A percentile compares a stretch with the other conserved stretches of the same genome.
Evolutionary conservation across 2,113 vertebrate genomes (phyloP).

Genomic region (Pelobates fuscus): DNA sequence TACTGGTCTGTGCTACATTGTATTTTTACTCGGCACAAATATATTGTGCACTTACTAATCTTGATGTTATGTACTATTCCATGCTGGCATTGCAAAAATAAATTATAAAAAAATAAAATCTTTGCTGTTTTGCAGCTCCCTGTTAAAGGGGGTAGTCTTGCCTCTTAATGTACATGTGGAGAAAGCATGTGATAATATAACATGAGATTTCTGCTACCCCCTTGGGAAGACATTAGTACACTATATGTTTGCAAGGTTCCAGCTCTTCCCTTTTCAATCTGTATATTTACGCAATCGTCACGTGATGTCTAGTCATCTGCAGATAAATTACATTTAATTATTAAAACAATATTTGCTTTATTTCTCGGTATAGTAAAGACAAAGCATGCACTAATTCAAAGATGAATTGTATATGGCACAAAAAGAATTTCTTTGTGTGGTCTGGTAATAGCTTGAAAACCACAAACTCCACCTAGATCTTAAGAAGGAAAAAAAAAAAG

Average conservation of each 20-base stretch:
- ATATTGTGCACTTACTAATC: too few species aligned
- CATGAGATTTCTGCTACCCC: too few species aligned
- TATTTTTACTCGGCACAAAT: too few species aligned
- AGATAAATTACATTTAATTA: constrained; percentile 49
- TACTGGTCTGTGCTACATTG: too few species aligned
- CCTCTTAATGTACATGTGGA: too few species aligned
- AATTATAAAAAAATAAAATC: too few species aligned
- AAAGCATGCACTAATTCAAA: constrained; percentile 56
- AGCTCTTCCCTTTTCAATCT: constrained; percentile 43
- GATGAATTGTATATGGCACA: constrained; percentile 52
- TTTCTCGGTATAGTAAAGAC: constrained; percentile 53
- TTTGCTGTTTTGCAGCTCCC: too few species aligned
- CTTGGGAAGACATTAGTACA: not conserved
- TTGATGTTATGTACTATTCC: too few species aligned
- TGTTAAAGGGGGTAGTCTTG: too few species aligned
- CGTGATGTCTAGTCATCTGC: constrained; percentile 56
- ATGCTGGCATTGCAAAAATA: too few species aligned
- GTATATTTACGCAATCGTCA: constrained; percentile 48
- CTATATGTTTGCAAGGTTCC: constrained; percentile 7
- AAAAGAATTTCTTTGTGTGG: constrained; percentile 62
- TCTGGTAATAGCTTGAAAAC: constrained; percentile 59
- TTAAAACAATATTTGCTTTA: constrained; percentile 51
- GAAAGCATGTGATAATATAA: too few species aligned
- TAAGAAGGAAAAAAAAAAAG: constrained; percentile 52
- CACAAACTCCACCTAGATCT: constrained; percentile 57